These are phyloP conservation scores for Ondatra zibethicus DNA, from an alignment of 2,113 vertebrate species.

Conservation along the genomic window DNA sequence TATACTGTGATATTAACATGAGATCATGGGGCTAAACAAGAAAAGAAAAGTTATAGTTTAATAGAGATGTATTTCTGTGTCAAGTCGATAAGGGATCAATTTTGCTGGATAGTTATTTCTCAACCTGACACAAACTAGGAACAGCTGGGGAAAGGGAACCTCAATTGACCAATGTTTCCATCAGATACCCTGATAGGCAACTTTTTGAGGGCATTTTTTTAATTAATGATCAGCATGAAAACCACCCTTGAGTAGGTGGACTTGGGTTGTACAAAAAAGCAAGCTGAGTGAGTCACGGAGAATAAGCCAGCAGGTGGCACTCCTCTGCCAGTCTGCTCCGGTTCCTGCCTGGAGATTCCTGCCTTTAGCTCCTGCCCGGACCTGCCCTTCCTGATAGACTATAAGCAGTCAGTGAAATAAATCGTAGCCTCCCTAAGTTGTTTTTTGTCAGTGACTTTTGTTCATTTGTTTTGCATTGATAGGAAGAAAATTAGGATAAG, in stretches of 20 bases:
- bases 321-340: not conserved
- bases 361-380: not conserved
- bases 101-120: not conserved
- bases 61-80: not conserved
- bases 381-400: not conserved
- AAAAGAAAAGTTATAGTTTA: not conserved
- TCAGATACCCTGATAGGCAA: not conserved
- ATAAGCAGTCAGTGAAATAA: not conserved
- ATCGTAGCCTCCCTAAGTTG: not conserved
- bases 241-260: not conserved
- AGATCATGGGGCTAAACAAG: not conserved
- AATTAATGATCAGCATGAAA: not conserved
- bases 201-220: not conserved
- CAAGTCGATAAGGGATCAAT: not conserved
- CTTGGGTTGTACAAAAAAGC: no score
- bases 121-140: not conserved
- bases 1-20: not conserved
- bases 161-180: not conserved
- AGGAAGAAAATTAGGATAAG: not conserved
- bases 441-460: not conserved
- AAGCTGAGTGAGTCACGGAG: fast-evolving
- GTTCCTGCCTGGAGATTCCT: not conserved
- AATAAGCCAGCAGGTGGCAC: not conserved
- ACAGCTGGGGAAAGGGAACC: not conserved
- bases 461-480: not conserved